These are phyloP conservation scores for Galagoides demidoff DNA, from an alignment of 2,797 vertebrate species.

Conservation along the genomic window DNA sequence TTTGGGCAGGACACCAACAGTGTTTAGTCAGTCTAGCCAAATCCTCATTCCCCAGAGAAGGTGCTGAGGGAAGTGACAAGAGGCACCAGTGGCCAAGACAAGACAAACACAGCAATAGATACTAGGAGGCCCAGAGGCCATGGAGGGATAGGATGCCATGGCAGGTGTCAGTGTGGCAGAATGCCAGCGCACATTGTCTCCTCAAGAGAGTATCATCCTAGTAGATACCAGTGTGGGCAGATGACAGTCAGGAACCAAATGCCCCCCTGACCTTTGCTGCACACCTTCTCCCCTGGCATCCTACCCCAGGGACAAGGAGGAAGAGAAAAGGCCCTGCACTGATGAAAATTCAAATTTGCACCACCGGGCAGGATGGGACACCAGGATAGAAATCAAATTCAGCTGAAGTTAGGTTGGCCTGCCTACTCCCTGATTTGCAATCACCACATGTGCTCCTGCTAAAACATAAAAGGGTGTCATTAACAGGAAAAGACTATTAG, in stretches of 20 bases:
- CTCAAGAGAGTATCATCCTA: background rate
- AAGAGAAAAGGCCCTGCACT: background rate
- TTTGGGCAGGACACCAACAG: fast-evolving
- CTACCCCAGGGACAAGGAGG: background rate
- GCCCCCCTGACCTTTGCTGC: background rate
- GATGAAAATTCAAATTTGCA: background rate
- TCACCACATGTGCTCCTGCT: background rate
- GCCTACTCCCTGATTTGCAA: background rate
- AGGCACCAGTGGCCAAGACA: background rate
- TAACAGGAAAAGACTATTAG: conserved; percentile 38
- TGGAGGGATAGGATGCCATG: background rate
- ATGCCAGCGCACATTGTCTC: background rate
- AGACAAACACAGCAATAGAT: background rate
- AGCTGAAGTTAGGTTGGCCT: background rate
- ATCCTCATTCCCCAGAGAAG: background rate
- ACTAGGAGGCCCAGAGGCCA: background rate
- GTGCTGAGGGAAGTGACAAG: background rate
- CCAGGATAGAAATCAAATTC: background rate
- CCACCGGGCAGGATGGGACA: background rate
- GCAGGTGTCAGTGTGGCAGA: background rate
- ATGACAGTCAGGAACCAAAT: background rate
- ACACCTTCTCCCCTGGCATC: background rate
- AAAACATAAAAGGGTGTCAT: conserved; percentile 29
- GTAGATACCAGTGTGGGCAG: background rate
- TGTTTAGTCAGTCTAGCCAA: background rate